phyloP scores from a whole-genome alignment of 1,140 invertebrate genomes.

The Panagrolaimus sp. region DNA sequence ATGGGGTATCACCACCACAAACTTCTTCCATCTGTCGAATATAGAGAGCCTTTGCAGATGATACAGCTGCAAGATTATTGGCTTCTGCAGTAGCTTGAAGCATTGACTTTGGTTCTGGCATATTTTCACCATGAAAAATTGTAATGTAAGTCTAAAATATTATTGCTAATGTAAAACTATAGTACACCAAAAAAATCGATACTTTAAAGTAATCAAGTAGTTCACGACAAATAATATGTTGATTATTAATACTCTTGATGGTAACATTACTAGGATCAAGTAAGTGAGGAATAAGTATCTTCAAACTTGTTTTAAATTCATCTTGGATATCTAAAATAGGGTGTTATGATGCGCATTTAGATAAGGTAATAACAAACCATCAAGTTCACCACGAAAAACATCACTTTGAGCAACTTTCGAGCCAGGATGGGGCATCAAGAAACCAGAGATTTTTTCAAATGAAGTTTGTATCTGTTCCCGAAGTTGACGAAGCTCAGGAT shows the following conservation, averaged over 20 bases:
- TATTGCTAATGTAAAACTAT: no score
- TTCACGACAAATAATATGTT: constrained; percentile 82
- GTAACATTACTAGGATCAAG: constrained; percentile 82
- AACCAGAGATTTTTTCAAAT: constrained; percentile 89
- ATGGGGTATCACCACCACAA: constrained; percentile 55
- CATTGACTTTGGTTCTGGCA: constrained; percentile 98
- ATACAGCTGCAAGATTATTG: constrained; percentile 87
- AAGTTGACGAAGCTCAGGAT: constrained; percentile 84
- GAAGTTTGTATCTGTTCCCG: constrained; percentile 86
- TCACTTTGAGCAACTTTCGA: constrained; percentile 90
- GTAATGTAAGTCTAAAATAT: constrained; percentile 72
- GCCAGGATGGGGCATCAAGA: constrained; percentile 95
- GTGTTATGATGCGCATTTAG: not conserved
- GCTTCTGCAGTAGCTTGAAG: constrained; percentile 95
- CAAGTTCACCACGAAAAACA: constrained; percentile 83
- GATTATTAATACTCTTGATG: constrained; percentile 89
- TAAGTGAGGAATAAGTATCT: constrained; percentile 77
- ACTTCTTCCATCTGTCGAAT: constrained; percentile 76
- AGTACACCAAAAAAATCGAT: no score
- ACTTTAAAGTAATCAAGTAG: constrained; percentile 87
- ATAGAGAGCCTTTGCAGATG: constrained; percentile 85
- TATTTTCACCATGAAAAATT: constrained; percentile 85
- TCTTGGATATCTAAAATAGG: constrained; percentile 74
- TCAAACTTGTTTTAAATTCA: constrained; percentile 81
- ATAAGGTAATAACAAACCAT: constrained; percentile 62